phyloP scores from a whole-genome alignment of 2,888 invertebrate genomes.

The Eilema depressum region DNA sequence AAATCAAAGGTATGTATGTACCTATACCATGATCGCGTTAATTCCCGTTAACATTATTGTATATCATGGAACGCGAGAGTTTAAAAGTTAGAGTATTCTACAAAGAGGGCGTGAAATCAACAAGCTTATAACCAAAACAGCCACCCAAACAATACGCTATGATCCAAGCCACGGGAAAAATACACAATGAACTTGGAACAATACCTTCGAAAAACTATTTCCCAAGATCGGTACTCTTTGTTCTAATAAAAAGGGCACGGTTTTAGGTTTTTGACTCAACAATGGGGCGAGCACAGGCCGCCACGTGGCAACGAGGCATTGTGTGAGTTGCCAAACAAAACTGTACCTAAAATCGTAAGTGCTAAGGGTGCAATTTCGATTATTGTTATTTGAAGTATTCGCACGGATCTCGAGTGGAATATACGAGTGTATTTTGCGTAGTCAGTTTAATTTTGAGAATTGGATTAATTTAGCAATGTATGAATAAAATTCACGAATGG shows the following conservation, averaged over 20 bases:
- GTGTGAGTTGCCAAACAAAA: slow-evolving; percentile 37
- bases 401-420: slow-evolving; percentile 21
- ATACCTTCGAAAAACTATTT: slow-evolving; percentile 69
- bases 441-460: slow-evolving; percentile 6
- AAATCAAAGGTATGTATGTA: no score
- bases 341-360: slow-evolving; percentile 19
- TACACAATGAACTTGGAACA: slow-evolving; percentile 65
- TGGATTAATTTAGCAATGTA: neutral
- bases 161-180: slow-evolving; percentile 59
- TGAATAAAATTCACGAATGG: neutral
- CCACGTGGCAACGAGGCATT: slow-evolving; percentile 72
- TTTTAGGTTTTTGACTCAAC: slow-evolving; percentile 80
- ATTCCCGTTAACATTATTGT: no score
- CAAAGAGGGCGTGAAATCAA: slow-evolving; percentile 17
- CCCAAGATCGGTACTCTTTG: slow-evolving; percentile 72
- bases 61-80: no score
- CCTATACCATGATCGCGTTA: no score
- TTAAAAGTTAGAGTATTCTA: no score
- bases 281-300: slow-evolving; percentile 65
- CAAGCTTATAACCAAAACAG: slow-evolving; percentile 21
- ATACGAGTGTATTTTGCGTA: slow-evolving; percentile 25
- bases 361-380: slow-evolving; percentile 27
- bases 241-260: slow-evolving; percentile 71
- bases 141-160: slow-evolving; percentile 40
- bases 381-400: slow-evolving; percentile 10